phyloP scores from a whole-genome alignment of 1,140 invertebrate genomes.

The Atopsyche davidsoni region DNA sequence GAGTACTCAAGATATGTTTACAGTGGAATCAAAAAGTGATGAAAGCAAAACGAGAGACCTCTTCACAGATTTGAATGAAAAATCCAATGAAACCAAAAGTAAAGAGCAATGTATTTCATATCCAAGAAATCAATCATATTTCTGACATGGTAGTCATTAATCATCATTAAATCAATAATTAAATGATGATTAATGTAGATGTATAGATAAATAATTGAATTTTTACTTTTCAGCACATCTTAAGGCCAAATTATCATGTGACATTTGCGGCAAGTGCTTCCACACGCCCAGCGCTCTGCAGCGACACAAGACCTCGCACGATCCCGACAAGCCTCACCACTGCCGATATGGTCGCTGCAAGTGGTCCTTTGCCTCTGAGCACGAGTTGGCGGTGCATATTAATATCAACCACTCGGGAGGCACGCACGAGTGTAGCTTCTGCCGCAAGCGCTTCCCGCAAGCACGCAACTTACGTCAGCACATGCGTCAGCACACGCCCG shows the following conservation, averaged over 20 bases:
- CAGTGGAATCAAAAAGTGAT: too few species aligned
- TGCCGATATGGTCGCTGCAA: constrained; percentile 14
- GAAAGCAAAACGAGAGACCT: too few species aligned
- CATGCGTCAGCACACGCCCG: constrained; percentile 16
- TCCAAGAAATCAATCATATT: too few species aligned
- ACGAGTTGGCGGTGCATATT: constrained; percentile 15
- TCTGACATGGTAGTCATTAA: too few species aligned
- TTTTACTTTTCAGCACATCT: too few species aligned
- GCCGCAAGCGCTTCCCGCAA: constrained; percentile 13
- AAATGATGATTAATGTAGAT: too few species aligned
- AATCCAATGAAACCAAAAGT: too few species aligned
- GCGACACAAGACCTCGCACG: constrained; percentile 17
- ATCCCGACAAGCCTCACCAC: constrained; percentile 16
- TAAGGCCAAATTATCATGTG: constrained; percentile 46
- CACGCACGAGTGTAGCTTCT: constrained; percentile 15
- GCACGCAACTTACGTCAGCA: constrained; percentile 15
- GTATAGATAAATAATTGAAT: too few species aligned
- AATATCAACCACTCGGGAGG: constrained; percentile 18
- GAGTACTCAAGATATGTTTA: too few species aligned
- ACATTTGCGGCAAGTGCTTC: constrained; percentile 53
- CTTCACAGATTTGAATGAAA: too few species aligned
- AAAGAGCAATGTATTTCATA: too few species aligned
- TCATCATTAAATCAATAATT: too few species aligned
- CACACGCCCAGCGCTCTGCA: constrained; percentile 44
- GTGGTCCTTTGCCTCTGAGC: constrained; percentile 18